Evolutionary conservation across 1,140 invertebrate genomes (phyloP).

Genomic region (Latrodectus geometricus): DNA sequence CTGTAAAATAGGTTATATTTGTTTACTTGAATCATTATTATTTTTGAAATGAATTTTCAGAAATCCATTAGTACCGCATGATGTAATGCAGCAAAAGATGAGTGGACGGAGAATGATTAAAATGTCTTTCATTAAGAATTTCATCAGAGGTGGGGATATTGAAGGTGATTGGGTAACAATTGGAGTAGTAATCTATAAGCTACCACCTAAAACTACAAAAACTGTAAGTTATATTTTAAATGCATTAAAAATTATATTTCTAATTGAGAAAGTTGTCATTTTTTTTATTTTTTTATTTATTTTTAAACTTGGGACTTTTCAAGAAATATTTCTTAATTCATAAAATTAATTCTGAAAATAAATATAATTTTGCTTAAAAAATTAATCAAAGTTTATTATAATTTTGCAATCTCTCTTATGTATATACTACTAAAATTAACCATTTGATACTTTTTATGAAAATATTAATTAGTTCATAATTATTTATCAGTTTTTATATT

Average conservation of each 20-base stretch:
- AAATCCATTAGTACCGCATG: conserved; percentile 84
- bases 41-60: conserved; percentile 64
- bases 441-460: too few relatives aligned
- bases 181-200: conserved; percentile 85
- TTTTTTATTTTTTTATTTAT: not conserved
- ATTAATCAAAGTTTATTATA: too few relatives aligned
- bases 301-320: not conserved
- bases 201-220: conserved; percentile 67
- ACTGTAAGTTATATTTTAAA: conserved; percentile 34
- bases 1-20: too few relatives aligned
- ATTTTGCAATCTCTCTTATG: too few relatives aligned
- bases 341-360: too few relatives aligned
- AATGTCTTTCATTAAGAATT: conserved; percentile 74
- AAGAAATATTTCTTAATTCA: not conserved
- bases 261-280: not conserved
- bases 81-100: conserved; percentile 80
- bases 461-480: too few relatives aligned
- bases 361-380: too few relatives aligned
- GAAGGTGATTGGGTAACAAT: conserved; percentile 87
- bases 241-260: not conserved
- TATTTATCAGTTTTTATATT: too few relatives aligned
- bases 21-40: too few relatives aligned
- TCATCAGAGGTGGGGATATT: conserved; percentile 68
- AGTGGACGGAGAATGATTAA: conserved; percentile 76
- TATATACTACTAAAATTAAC: too few relatives aligned